Evolutionary conservation across 1,140 invertebrate species (phyloP), one percentile per base, ranked within the genome.

Genomic region (Diorhabda carinulata): DNA sequence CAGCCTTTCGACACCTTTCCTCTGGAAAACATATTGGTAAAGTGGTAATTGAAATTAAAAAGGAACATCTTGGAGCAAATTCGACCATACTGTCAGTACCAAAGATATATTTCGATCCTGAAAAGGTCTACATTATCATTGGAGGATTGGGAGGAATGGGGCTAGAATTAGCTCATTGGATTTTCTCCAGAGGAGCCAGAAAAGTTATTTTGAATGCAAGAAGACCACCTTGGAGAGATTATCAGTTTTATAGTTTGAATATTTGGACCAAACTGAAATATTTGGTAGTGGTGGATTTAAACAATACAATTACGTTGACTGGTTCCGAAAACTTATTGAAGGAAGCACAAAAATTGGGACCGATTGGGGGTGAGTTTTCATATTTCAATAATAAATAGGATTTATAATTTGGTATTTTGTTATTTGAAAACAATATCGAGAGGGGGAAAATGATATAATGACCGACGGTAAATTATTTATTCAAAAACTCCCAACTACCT

Each of bases 1-100:
- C 94, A 79, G 95, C 95, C 3, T 98, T 97, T 85, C 84, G 91
- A 72, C 98, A 88, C 79, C 97, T 98, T 93, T 95, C 95, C n/a
- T 90, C 92, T 2, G 96, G 96, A 57, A 96, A 96, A 83, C 96
- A 98, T 81, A 96, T 97, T 71, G 97, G 97, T 73, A 98, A 98
- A 86, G 95, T 98, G 8, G 77, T 98, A 8, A 79, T 98, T 59
- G 92, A 96, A 81, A 90, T 98, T 45, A 86, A 90, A 43, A 87
- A 91, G 9, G 92, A 95, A 79, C 90, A 93, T 78, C 83, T 87
- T 2, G 57, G 78, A 4, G 88, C 87, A 75, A 82, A 87, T 1
- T 86, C 95, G 3, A n/a, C 41, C 7, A 44, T 62, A n/a, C 83
- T 84, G 5, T 92, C 93, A n/a, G 87, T 95, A 71, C 91, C 94